phyloP scores from a whole-genome alignment of 2,888 invertebrate genomes.

The Platycheirus rosarum region DNA sequence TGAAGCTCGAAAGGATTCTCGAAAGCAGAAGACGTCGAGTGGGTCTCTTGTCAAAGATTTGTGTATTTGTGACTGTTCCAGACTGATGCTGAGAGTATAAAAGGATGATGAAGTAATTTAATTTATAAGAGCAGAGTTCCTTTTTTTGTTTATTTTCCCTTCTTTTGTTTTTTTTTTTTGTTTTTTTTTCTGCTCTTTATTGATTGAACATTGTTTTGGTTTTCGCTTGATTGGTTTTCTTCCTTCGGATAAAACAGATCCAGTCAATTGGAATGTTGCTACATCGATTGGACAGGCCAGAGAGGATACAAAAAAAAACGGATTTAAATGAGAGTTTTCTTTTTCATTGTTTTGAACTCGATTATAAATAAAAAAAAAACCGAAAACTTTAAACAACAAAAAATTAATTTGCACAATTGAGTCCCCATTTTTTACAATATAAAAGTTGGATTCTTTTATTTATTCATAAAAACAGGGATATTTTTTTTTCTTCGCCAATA shows the following conservation, averaged over 20 bases:
- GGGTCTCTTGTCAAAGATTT: neutral
- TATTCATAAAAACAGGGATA: too few relatives aligned
- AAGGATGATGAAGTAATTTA: conserved; percentile 39
- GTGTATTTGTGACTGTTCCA: neutral
- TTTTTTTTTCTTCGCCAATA: too few relatives aligned
- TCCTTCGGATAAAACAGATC: neutral
- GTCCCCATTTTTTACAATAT: too few relatives aligned
- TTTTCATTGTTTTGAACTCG: neutral
- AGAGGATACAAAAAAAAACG: neutral
- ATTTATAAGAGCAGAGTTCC: conserved; percentile 5
- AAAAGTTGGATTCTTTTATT: too few relatives aligned
- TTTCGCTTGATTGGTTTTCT: conserved; percentile 29
- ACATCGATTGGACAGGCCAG: neutral
- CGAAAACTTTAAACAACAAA: neutral
- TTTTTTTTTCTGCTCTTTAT: neutral
- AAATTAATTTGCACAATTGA: neutral
- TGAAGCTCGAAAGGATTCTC: conserved; percentile 43
- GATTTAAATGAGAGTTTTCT: neutral
- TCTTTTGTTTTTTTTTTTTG: neutral
- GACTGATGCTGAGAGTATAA: neutral
- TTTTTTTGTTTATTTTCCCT: neutral
- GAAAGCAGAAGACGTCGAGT: neutral
- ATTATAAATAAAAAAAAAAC: neutral
- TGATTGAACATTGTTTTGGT: conserved; percentile 20
- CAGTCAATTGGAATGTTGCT: conserved; percentile 20